Percentiles rank a stretch among this genome's conserved stretches.
Conservation (phyloP, 2,113 vertebrate genomes). For the Pleuronectes platessa region DNA sequence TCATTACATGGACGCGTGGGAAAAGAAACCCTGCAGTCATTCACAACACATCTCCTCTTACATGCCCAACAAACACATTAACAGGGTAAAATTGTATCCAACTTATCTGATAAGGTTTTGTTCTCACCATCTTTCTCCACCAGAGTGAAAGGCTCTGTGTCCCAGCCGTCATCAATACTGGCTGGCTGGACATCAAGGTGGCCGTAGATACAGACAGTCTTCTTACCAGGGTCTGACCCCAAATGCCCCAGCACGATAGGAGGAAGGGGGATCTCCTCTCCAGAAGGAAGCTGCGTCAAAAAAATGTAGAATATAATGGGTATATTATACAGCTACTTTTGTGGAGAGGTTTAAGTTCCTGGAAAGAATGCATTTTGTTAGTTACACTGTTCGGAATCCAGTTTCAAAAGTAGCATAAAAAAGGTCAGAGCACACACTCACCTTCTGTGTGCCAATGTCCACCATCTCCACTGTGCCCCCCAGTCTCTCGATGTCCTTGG, state of each 20-base stretch:
- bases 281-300: constrained; percentile 85
- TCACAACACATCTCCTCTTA: neutral
- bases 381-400: neutral
- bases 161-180: constrained; percentile 90
- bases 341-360: neutral
- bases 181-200: constrained; percentile 98
- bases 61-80: neutral
- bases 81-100: neutral
- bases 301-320: neutral
- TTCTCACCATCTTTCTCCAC: constrained; percentile 91
- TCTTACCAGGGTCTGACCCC: constrained; percentile 91
- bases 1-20: neutral
- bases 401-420: too few species aligned
- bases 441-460: constrained; percentile 91
- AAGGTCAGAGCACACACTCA: constrained; percentile 51
- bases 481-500: constrained; percentile 87
- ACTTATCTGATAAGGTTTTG: neutral
- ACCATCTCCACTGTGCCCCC: constrained; percentile 89
- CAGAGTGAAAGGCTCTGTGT: constrained; percentile 93
- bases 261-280: constrained; percentile 91
- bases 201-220: constrained; percentile 94
- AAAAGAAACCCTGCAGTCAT: neutral
- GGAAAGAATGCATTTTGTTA: neutral
- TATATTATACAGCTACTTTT: neutral
- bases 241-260: constrained; percentile 90